phyloP scores from a whole-genome alignment of 2,888 invertebrate genomes.

The Cantharis nigra region DNA sequence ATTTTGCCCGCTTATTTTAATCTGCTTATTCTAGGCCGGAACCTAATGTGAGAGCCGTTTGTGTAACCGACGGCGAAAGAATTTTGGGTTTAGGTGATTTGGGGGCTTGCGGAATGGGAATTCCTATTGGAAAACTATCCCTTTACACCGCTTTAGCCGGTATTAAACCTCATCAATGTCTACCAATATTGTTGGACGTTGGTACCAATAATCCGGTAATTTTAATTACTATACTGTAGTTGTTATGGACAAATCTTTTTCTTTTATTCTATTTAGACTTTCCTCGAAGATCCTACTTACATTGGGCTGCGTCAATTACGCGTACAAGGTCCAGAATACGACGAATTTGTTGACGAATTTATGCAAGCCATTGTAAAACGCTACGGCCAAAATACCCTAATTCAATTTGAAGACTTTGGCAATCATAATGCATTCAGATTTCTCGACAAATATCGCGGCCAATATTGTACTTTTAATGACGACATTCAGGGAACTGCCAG shows the following conservation, averaged over 20 bases:
- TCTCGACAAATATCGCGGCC: constrained; percentile 85
- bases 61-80: constrained; percentile 97
- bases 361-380: constrained; percentile 90
- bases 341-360: constrained; percentile 94
- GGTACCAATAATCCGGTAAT: constrained; percentile 88
- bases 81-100: constrained; percentile 97
- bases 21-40: constrained; percentile 72
- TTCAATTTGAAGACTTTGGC: constrained; percentile 92
- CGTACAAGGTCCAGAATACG: constrained; percentile 83
- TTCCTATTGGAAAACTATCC: constrained; percentile 95
- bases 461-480: constrained; percentile 98
- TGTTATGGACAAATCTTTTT: background rate
- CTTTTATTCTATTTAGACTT: constrained; percentile 60
- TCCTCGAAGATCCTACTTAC: constrained; percentile 92
- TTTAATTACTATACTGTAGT: constrained; percentile 53
- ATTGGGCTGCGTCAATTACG: constrained; percentile 89
- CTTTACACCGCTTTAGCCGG: constrained; percentile 97
- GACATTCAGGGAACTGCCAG: constrained; percentile 89
- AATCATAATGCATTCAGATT: constrained; percentile 96
- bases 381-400: constrained; percentile 84
- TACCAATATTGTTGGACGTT: constrained; percentile 93
- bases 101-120: constrained; percentile 98
- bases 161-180: constrained; percentile 91
- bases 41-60: constrained; percentile 82
- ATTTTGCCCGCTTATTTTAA: background rate